Evolutionary conservation across 2,797 vertebrate genomes (phyloP).

Genomic region (Chanos chanos): DNA sequence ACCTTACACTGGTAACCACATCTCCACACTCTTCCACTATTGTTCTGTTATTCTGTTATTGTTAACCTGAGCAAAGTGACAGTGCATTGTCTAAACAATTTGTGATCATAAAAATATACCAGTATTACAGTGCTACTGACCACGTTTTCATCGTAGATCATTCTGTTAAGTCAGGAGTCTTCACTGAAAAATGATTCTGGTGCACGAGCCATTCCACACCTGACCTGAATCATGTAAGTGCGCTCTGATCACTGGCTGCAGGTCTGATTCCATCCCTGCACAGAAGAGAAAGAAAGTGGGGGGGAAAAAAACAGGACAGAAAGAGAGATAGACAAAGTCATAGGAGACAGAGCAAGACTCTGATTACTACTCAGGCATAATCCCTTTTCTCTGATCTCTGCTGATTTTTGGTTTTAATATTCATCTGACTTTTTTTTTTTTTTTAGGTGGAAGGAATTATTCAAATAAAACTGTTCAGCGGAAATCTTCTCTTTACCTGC

Average conservation of each 20-base stretch:
- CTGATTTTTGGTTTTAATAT: constrained; percentile 62
- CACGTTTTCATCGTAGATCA: too few relatives aligned
- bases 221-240: too few relatives aligned
- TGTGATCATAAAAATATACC: too few relatives aligned
- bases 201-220: constrained; percentile 5
- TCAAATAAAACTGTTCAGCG: constrained; percentile 80
- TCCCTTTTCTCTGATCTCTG: constrained; percentile 84
- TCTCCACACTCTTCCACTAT: too few relatives aligned
- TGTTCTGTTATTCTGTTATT: too few relatives aligned
- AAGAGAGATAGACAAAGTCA: constrained; percentile 49
- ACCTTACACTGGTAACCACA: too few relatives aligned
- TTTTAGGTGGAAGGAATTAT: constrained; percentile 79
- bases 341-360: constrained; percentile 49
- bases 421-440: constrained; percentile 37
- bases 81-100: too few relatives aligned
- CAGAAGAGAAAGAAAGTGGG: too few relatives aligned
- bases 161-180: too few relatives aligned
- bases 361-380: constrained; percentile 81
- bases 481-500: constrained; percentile 82
- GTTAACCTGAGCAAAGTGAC: too few relatives aligned
- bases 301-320: constrained; percentile 37
- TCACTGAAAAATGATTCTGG: too few relatives aligned
- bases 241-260: constrained; percentile 3
- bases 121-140: too few relatives aligned
- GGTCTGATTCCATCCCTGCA: constrained; percentile 47